phyloP scores from a whole-genome alignment of 1,140 invertebrate species.

The Pemphigus obesinymphae region DNA sequence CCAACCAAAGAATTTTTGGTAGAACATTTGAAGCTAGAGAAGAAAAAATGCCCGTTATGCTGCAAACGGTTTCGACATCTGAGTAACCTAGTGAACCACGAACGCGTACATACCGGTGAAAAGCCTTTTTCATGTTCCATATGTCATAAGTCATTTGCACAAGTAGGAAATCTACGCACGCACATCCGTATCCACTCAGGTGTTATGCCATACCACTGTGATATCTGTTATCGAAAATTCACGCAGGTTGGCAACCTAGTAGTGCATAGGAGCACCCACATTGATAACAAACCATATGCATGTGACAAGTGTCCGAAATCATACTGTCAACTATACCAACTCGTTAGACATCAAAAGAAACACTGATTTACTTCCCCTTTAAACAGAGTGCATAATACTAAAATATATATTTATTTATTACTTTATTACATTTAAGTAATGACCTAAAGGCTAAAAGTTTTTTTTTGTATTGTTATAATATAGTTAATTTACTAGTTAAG shows the following conservation, averaged over 20 bases:
- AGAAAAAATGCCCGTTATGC: constrained; percentile 52
- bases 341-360: neutral
- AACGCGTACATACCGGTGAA: constrained; percentile 68
- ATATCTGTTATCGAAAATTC: constrained; percentile 50
- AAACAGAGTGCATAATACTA: no score
- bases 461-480: no score
- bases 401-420: no score
- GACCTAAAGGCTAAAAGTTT: no score
- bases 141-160: constrained; percentile 61
- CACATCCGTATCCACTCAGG: constrained; percentile 52
- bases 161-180: constrained; percentile 62
- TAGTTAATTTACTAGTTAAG: no score
- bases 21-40: neutral
- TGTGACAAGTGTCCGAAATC: constrained; percentile 44
- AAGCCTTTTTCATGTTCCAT: constrained; percentile 66
- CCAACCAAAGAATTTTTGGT: neutral
- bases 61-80: constrained; percentile 62
- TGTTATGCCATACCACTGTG: constrained; percentile 49
- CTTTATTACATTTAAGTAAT: no score
- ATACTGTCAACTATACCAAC: neutral
- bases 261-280: constrained; percentile 56
- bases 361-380: neutral
- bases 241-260: constrained; percentile 50
- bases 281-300: constrained; percentile 54
- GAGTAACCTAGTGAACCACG: constrained; percentile 59